Evolutionary conservation across 2,888 invertebrate species (phyloP), one percentile per base, ranked within the genome.

Genomic region (Rhimphoctona megacephalus): DNA sequence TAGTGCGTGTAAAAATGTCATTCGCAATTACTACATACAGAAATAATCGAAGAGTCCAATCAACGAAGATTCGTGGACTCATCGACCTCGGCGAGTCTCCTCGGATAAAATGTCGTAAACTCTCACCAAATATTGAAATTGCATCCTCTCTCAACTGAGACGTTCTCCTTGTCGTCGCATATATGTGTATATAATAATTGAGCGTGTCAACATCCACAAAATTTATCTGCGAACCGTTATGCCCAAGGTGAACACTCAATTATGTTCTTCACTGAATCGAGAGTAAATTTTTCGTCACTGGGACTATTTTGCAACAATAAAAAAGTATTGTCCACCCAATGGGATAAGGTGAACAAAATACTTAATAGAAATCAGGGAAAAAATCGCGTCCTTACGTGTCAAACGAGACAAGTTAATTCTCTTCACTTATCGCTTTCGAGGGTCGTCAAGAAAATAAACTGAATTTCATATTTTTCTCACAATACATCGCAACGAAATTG

Each of bases 111-210:
- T 52, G 52, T 25, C 49, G 80, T 61, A 61, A 85, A 80, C 46
- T 72, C 81, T 72, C 85, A 46, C 76, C 72, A 22, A 81, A 81
- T 72, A 85, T 81, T 52, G 46, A 46, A 81, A 84, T 67, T 49
- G 70, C 77, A 66, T 64, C 6, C 43, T 22, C 22, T 74, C 33
- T 49, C 43, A 25, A 74, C n/a, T 36, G n/a, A 72, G 64, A 39
- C 61, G 39, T 83, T 78, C 70, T 69, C 83, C 83, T 78, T 52
- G 83, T 49, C 77, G 25, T 54, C 33, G 17, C 2, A n/a, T 6
- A 52, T 52, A 25, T 19, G 3, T 22, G 70, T 22, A 14, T 22
- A n/a, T 46, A 57, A 43, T 74, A 57, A 57, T 43, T 49, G 25
- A 22, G 46, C 52, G 67, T 54, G 33, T 72, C 82, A 39, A 66